A percentile compares a stretch with the other conserved stretches of the same genome.
phyloP scores from a whole-genome alignment of 2,797 vertebrate species.

The Percopsis omiscomaycus region DNA sequence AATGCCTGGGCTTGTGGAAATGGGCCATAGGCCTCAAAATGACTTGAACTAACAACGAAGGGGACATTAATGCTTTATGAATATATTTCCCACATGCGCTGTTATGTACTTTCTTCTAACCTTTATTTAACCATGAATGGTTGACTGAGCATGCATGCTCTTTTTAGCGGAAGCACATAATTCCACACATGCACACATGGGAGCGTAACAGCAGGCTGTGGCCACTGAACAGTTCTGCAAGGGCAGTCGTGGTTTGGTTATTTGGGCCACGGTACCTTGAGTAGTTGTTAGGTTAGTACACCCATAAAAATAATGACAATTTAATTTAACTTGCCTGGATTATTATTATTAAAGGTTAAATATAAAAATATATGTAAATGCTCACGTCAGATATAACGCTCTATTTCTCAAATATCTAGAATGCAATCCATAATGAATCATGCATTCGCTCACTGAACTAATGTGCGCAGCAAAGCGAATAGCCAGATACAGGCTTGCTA shows the following conservation, averaged over 20 bases:
- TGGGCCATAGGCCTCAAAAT: conserved; percentile 3
- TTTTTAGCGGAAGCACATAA: background rate
- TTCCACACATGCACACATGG: background rate
- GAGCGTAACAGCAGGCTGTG: background rate
- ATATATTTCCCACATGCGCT: conserved; percentile 10
- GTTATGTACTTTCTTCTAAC: background rate
- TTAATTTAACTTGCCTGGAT: background rate
- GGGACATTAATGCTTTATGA: conserved; percentile 17
- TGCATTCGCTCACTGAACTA: conserved; percentile 56
- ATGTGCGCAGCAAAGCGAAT: conserved; percentile 55
- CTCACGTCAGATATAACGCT: conserved; percentile 1
- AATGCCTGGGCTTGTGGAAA: conserved; percentile 23
- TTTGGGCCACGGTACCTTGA: too few relatives aligned
- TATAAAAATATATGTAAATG: conserved; percentile 36
- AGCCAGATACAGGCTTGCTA: conserved; percentile 51
- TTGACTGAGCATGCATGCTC: background rate
- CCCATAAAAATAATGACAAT: background rate
- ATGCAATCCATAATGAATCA: conserved; percentile 56
- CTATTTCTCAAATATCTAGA: conserved; percentile 47
- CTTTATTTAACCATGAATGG: background rate
- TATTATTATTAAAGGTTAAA: conserved; percentile 34
- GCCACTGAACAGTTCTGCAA: too few relatives aligned
- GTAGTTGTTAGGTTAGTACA: background rate
- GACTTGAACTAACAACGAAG: too few relatives aligned
- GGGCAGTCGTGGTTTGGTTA: background rate